A percentile compares a stretch with the other conserved stretches of the same genome.
Evolutionary conservation across 53 echinoderm and acorn worm genomes (phyloP).

Genomic region (Hippasteria phrygiana): DNA sequence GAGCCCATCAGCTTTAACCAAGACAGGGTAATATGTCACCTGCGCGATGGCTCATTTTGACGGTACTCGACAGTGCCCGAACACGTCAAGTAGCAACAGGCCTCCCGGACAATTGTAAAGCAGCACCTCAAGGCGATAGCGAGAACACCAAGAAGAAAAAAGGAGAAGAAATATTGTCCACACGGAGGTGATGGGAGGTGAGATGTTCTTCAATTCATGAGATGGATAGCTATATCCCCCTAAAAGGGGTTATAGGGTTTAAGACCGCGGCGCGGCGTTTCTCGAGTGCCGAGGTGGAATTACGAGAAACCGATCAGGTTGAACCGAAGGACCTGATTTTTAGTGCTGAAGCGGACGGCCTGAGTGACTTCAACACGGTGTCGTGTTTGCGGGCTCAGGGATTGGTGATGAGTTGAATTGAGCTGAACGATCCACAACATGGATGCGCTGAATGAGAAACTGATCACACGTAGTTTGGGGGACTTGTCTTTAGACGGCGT

Average conservation of each 20-base stretch:
- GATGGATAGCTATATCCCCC: background rate
- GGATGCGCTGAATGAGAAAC: background rate
- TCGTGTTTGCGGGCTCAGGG: background rate
- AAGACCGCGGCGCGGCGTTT: background rate
- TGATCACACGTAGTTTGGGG: too few relatives aligned
- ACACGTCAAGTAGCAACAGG: conserved; percentile 13
- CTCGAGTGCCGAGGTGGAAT: background rate
- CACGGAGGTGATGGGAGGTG: background rate
- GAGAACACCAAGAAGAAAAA: background rate
- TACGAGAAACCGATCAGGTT: background rate
- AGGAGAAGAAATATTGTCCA: background rate
- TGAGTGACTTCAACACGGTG: background rate
- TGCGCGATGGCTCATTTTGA: conserved; percentile 17
- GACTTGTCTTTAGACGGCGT: too few relatives aligned
- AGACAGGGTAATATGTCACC: background rate
- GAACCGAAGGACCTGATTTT: background rate
- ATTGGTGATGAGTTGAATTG: background rate
- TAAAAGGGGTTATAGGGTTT: conserved; percentile 46
- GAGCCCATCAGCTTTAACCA: background rate
- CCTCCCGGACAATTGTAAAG: background rate
- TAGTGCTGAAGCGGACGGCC: background rate
- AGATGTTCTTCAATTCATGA: conserved; percentile 21
- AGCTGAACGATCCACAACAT: background rate
- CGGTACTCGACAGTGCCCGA: conserved; percentile 11
- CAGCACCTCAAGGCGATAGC: background rate